Percentiles rank a stretch among this genome's conserved stretches.
Evolutionary conservation across 2,888 invertebrate species (phyloP).

Genomic region (Noctua comes): DNA sequence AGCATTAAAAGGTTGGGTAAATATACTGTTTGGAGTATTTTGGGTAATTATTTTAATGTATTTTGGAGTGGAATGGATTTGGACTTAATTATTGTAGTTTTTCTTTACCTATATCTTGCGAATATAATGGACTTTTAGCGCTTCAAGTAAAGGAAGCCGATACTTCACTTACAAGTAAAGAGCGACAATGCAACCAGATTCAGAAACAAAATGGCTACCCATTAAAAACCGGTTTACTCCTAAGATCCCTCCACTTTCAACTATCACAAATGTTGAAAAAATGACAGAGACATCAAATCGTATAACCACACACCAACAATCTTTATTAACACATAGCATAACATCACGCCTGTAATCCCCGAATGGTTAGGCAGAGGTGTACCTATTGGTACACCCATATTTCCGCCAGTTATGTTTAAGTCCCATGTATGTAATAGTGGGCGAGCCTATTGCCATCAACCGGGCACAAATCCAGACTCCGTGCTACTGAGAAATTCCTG

Average conservation of each 20-base stretch:
- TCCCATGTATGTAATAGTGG: no score
- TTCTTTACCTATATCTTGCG: neutral
- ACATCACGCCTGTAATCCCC: no score
- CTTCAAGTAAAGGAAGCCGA: neutral
- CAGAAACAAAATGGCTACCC: neutral
- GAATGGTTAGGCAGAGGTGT: no score
- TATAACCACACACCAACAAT: neutral
- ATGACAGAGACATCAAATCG: neutral
- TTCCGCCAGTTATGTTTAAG: no score
- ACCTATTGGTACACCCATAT: no score
- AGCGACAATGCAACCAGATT: neutral
- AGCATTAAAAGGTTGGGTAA: conserved; percentile 12
- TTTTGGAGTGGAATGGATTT: conserved; percentile 13
- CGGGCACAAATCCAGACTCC: no score
- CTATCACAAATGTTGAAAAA: neutral
- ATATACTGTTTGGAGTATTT: neutral
- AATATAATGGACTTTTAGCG: neutral
- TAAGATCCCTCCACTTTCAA: neutral
- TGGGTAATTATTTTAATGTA: conserved; percentile 54
- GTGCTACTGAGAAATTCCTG: no score
- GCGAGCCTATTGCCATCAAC: no score
- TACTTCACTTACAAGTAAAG: neutral
- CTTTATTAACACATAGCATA: neutral
- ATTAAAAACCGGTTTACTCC: neutral
- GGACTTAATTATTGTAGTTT: neutral